Percentiles rank a stretch among this genome's conserved stretches.
These are phyloP conservation scores for Burhinus bistriatus DNA, from an alignment of 2,113 vertebrate genomes.

Conservation along the genomic window DNA sequence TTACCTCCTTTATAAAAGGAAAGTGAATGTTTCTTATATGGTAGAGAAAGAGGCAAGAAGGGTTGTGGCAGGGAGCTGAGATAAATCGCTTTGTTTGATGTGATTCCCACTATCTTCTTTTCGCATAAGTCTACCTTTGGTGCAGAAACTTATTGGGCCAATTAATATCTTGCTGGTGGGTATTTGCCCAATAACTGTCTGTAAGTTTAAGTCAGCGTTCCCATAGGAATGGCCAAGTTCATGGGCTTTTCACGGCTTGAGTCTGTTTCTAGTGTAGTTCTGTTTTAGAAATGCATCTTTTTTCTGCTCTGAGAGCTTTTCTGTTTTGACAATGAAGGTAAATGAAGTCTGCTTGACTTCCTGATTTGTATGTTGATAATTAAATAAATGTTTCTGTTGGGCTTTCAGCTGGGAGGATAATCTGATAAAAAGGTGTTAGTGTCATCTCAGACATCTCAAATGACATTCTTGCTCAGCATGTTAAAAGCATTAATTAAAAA, in stretches of 20 bases:
- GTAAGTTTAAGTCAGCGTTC: neutral
- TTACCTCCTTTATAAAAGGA: neutral
- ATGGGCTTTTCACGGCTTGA: neutral
- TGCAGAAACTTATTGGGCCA: neutral
- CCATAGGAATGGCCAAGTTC: neutral
- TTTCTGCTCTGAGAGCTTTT: neutral
- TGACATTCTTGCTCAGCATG: neutral
- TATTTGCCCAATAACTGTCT: neutral
- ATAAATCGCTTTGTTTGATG: neutral
- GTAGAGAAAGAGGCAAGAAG: neutral
- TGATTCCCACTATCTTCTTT: neutral
- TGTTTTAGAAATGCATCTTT: neutral
- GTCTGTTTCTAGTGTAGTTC: neutral
- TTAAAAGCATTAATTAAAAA: constrained; percentile 50
- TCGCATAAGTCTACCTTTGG: neutral
- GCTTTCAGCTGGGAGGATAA: constrained; percentile 1
- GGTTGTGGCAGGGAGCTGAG: neutral
- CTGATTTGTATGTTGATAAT: constrained; percentile 9
- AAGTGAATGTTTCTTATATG: neutral
- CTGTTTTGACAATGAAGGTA: neutral
- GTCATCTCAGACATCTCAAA: constrained; percentile 2
- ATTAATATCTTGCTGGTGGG: neutral
- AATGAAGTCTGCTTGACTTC: constrained; percentile 35
- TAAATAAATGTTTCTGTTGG: constrained; percentile 24
- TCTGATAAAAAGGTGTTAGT: constrained; percentile 48